Percentiles rank a stretch among this genome's conserved stretches.
Conservation (phyloP, 2,888 invertebrate genomes). For the Euspilapteryx auroguttella region DNA sequence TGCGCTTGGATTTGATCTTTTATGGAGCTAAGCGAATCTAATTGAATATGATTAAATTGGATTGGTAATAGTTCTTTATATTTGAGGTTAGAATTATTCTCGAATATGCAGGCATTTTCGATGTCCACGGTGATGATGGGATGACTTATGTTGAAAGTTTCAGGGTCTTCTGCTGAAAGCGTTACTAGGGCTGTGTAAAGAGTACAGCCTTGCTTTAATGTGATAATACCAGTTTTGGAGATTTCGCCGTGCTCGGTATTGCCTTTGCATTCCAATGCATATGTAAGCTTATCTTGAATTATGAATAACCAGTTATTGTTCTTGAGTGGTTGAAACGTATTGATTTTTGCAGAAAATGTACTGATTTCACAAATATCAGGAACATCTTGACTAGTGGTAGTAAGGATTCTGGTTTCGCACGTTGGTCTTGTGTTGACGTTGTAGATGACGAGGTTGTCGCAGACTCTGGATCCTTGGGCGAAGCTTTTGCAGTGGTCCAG, state of each 20-base stretch:
- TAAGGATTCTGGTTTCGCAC: conserved; percentile 3
- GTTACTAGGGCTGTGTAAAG: no score
- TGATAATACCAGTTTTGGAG: conserved; percentile 2
- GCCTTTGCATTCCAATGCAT: conserved; percentile 1
- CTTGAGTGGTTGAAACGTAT: conserved; percentile 2
- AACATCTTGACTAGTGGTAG: neutral
- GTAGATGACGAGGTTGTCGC: conserved; percentile 2
- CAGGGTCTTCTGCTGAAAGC: no score
- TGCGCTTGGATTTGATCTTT: neutral
- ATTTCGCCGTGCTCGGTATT: conserved; percentile 1
- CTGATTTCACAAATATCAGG: neutral
- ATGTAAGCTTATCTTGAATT: neutral
- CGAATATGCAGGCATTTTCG: neutral
- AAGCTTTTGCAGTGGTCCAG: conserved; percentile 3
- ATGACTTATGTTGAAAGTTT: neutral
- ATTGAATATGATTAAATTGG: neutral
- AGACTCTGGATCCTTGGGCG: neutral
- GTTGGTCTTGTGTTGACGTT: conserved; percentile 1
- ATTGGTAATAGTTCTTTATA: neutral
- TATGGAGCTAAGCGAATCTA: neutral
- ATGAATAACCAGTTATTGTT: conserved; percentile 5
- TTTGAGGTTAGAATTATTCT: neutral
- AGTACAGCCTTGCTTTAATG: conserved; percentile 1
- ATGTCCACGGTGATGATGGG: neutral
- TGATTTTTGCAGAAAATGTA: conserved; percentile 3